Base-by-base conservation (phyloP, 2,797 vertebrate species). In the Labeo calbasu region DNA sequence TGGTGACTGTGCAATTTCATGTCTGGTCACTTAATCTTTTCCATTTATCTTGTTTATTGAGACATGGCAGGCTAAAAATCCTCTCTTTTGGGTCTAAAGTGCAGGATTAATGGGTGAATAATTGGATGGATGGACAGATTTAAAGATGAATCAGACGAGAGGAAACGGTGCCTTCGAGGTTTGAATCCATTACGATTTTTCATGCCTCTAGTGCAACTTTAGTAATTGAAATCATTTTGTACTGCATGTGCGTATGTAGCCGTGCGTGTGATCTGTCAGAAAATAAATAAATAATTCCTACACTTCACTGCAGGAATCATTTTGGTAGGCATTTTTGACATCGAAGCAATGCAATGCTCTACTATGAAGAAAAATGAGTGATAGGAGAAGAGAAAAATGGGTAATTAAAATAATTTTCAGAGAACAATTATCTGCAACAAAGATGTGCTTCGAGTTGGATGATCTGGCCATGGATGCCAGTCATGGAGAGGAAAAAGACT, bases 11-110 rank as follows among this genome's bases (percentile, higher is more conserved):
- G 77, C 71, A 79, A 70, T 77, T 84, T 85, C 51, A 69, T 68
- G 59, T 81, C 77, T 79, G 72, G 68, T 63, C 86, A 71, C 79
- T 70, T 84, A 84, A 86, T 83, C 78, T 19, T 28, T 61, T 73
- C 82, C 51, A 84, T 84, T 88, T 87, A 86, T 86, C 84, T 84
- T 82, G 46, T 77, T 82, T 79, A 79, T 59, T 79, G 83, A 83
- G 84, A 86, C 68, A 61, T 9, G 40, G 48, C 43, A 46, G 66
- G 61, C 68, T 25, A 83, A 66, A 86, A 75, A 82, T 70, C 55
- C 61, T 48, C 71, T 53, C 69, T 40, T 63, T 66, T 61, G 12
- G 66, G 53, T 71, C 65, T 83, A 57, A 86, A 79, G 77, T 86
- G 66, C 40, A 66, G 78, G 78, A 86, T 80, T 80, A 77, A 81